These are phyloP conservation scores for Elegia similella DNA, from an alignment of 2,888 invertebrate species.

Conservation along the genomic window DNA sequence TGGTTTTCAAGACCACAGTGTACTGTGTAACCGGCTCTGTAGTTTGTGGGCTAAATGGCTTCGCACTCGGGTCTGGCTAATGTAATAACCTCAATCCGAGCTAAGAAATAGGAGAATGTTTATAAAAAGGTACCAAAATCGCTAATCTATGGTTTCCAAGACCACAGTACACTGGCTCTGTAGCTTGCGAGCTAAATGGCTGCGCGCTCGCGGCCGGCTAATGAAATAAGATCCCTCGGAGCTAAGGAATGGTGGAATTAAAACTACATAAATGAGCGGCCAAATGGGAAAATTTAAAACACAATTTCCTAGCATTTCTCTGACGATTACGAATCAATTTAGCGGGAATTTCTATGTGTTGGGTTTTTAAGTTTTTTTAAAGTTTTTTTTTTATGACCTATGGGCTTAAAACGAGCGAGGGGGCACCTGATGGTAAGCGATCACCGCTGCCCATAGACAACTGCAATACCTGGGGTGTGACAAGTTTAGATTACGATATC, in stretches of 20 bases:
- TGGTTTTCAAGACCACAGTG: too few relatives aligned
- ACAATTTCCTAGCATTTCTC: conserved; percentile 35
- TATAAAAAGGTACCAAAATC: background rate
- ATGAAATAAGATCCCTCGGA: conserved; percentile 77
- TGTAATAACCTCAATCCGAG: conserved; percentile 30
- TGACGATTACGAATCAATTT: conserved; percentile 29
- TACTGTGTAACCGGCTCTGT: too few relatives aligned
- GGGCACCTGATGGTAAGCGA: too few relatives aligned
- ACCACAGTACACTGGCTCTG: conserved; percentile 32
- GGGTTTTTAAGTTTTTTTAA: background rate
- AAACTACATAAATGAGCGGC: conserved; percentile 78
- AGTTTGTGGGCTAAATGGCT: too few relatives aligned
- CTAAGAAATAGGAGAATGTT: too few relatives aligned
- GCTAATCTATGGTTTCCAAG: conserved; percentile 23
- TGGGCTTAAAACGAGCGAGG: too few relatives aligned
- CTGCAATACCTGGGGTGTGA: too few relatives aligned
- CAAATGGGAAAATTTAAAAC: conserved; percentile 58
- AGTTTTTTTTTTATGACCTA: too few relatives aligned
- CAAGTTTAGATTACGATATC: too few relatives aligned
- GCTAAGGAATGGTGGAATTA: conserved; percentile 81
- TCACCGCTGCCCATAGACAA: too few relatives aligned
- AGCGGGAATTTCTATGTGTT: conserved; percentile 15
- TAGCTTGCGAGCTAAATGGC: conserved; percentile 73
- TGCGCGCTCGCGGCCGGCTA: conserved; percentile 69
- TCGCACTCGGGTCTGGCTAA: too few relatives aligned